These are phyloP conservation scores for Noctilio leporinus DNA, from an alignment of 2,113 vertebrate species.

Conservation along the genomic window DNA sequence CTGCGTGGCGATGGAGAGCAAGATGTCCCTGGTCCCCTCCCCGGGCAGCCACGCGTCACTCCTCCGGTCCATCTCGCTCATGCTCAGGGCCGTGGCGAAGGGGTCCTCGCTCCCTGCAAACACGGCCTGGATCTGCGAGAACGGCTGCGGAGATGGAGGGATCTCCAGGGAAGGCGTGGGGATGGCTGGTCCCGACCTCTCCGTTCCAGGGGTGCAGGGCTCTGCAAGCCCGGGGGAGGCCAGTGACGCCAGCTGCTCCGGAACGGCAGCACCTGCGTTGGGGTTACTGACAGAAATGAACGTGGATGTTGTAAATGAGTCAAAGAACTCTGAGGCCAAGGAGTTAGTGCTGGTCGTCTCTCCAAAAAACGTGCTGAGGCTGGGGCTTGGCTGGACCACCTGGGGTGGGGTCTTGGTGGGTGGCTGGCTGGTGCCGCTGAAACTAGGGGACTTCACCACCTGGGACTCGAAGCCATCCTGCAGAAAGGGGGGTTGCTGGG, in stretches of 20 bases:
- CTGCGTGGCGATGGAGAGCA: conserved; percentile 89
- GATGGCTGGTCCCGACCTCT: conserved; percentile 51
- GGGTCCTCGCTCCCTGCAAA: conserved; percentile 93
- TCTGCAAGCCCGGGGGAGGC: conserved; percentile 67
- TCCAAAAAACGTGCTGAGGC: conserved; percentile 95
- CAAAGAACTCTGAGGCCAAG: conserved; percentile 94
- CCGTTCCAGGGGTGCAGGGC: conserved; percentile 68
- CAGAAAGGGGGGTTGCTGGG: conserved; percentile 78
- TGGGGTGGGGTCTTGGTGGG: conserved; percentile 82
- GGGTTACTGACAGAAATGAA: conserved; percentile 97
- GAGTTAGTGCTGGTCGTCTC: conserved; percentile 84
- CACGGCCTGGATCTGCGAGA: conserved; percentile 91
- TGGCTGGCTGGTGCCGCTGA: conserved; percentile 83
- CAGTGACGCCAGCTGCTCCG: conserved; percentile 79
- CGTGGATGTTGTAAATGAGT: conserved; percentile 92
- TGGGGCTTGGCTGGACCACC: conserved; percentile 95
- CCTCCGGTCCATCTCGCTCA: conserved; percentile 93
- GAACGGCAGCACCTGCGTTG: conserved; percentile 79
- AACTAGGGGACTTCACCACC: conserved; percentile 96
- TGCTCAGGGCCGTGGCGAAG: conserved; percentile 92
- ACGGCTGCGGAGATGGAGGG: conserved; percentile 76
- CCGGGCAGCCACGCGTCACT: conserved; percentile 97
- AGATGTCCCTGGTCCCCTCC: conserved; percentile 85
- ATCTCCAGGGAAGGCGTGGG: conserved; percentile 63
- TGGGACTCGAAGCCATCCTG: conserved; percentile 94